A percentile compares a stretch with the other conserved stretches of the same genome.
phyloP scores from a whole-genome alignment of 2,888 invertebrate species.

The Caenorhabditis virilis region DNA sequence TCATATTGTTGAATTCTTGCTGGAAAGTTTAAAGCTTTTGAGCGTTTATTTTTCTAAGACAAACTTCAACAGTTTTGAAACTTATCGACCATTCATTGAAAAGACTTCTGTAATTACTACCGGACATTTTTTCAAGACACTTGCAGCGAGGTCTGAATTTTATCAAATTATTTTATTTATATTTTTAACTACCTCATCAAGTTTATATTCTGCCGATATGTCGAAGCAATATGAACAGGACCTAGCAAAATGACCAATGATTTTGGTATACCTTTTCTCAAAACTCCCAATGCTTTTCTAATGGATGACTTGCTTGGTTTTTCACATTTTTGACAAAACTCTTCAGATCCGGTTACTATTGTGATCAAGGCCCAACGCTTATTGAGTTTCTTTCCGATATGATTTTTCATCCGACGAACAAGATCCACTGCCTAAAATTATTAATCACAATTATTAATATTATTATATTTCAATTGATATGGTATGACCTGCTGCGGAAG shows the following conservation, averaged over 20 bases:
- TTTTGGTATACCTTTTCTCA: conserved; percentile 53
- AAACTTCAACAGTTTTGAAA: conserved; percentile 50
- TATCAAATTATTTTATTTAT: not conserved
- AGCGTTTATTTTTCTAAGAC: not conserved
- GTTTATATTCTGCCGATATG: conserved; percentile 59
- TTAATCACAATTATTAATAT: too few species aligned
- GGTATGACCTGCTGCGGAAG: conserved; percentile 51
- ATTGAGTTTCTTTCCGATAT: conserved; percentile 33
- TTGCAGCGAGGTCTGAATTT: conserved; percentile 24
- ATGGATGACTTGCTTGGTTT: conserved; percentile 52
- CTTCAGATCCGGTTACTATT: conserved; percentile 63
- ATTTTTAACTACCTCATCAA: conserved; percentile 46
- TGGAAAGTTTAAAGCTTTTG: conserved; percentile 17
- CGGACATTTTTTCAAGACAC: conserved; percentile 57
- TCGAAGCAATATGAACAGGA: conserved; percentile 64
- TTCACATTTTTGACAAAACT: conserved; percentile 58
- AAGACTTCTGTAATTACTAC: conserved; percentile 47
- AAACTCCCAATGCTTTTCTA: conserved; percentile 49
- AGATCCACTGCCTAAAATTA: conserved; percentile 49
- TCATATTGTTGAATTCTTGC: conserved; percentile 56
- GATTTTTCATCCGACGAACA: conserved; percentile 44
- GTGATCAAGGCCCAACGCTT: conserved; percentile 58
- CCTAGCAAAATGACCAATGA: conserved; percentile 60
- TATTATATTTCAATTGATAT: not conserved
- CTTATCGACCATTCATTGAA: conserved; percentile 54